Evolutionary conservation across 2,888 invertebrate genomes (phyloP).

Genomic region (Sesia bembeciformis): DNA sequence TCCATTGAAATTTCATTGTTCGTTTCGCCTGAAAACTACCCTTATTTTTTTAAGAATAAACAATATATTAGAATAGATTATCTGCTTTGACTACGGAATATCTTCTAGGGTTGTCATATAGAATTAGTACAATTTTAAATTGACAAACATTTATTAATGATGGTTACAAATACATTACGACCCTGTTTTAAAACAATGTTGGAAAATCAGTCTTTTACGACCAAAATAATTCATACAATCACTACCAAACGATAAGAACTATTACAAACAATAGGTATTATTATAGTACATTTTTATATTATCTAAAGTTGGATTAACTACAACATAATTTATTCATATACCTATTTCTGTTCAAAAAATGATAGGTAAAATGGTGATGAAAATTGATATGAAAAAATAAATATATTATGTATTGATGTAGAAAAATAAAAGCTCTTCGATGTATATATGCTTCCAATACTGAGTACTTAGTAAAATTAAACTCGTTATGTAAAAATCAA

Average conservation of each 20-base stretch:
- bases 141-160: slow-evolving; percentile 18
- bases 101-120: too few relatives aligned
- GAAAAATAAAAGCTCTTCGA: slow-evolving; percentile 7
- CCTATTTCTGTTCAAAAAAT: not conserved
- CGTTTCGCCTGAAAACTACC: too few relatives aligned
- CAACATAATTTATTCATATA: too few relatives aligned
- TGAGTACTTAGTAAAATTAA: too few relatives aligned
- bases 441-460: not conserved
- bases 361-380: not conserved
- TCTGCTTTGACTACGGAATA: slow-evolving; percentile 1
- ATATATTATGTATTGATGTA: not conserved
- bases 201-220: slow-evolving; percentile 28
- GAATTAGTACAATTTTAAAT: slow-evolving; percentile 1
- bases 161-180: slow-evolving; percentile 12
- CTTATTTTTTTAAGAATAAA: too few relatives aligned
- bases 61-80: not conserved
- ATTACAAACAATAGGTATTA: too few relatives aligned
- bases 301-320: too few relatives aligned
- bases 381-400: not conserved
- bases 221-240: slow-evolving; percentile 9
- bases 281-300: too few relatives aligned
- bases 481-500: too few relatives aligned
- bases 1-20: too few relatives aligned
- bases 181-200: slow-evolving; percentile 19
- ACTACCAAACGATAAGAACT: too few relatives aligned